A percentile compares a stretch with the other conserved stretches of the same genome.
Conservation (phyloP, 2,797 vertebrate genomes). For the Poeciliopsis turneri region DNA sequence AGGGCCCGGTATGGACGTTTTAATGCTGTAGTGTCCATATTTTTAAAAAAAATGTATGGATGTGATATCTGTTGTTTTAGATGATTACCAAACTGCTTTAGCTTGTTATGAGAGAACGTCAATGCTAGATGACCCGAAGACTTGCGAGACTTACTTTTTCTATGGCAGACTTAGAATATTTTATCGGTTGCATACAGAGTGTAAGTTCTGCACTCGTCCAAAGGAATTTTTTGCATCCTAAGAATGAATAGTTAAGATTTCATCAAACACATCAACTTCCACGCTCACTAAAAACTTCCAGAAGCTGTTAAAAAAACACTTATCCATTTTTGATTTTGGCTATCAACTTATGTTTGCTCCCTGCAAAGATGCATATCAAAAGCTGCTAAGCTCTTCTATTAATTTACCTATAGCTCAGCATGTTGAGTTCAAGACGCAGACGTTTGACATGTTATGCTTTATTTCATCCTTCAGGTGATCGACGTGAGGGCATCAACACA, state of each 20-base stretch:
- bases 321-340: neutral
- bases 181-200: neutral
- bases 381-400: neutral
- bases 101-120: neutral
- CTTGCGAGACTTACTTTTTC: neutral
- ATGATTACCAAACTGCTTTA: neutral
- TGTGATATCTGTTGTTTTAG: neutral
- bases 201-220: no score
- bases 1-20: constrained; percentile 80
- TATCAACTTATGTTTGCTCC: neutral
- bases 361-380: neutral
- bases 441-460: neutral
- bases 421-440: neutral
- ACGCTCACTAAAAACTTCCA: neutral
- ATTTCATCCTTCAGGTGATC: constrained; percentile 82
- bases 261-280: no score
- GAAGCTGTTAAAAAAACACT: neutral
- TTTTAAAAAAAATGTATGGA: no score
- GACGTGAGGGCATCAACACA: constrained; percentile 95
- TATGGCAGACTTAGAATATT: neutral
- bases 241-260: neutral
- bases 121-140: neutral
- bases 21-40: neutral
- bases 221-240: neutral
- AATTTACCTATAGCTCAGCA: neutral